Conservation (phyloP, 2,113 vertebrate genomes). For the Acinonyx jubatus region DNA sequence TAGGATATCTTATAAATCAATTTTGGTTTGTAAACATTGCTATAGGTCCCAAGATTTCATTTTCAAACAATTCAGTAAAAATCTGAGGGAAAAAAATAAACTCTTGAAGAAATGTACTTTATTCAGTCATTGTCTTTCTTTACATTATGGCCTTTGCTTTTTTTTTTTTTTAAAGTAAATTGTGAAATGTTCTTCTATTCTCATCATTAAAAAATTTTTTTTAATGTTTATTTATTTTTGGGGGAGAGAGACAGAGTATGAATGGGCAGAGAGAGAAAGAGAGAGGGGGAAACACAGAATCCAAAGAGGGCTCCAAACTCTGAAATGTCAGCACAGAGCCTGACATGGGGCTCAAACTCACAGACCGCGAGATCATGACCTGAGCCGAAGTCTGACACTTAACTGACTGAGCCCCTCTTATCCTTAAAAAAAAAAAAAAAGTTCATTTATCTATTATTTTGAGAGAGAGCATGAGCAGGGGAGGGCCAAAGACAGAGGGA, state of each 20-base stretch:
- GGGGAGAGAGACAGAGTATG: too few species aligned
- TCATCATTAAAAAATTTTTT: too few species aligned
- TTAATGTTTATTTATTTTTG: too few species aligned
- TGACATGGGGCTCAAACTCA: not conserved
- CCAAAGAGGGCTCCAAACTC: too few species aligned
- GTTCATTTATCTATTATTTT: too few species aligned
- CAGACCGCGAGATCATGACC: not conserved
- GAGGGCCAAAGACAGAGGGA: too few species aligned
- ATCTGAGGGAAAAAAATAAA: not conserved
- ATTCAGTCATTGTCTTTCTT: not conserved
- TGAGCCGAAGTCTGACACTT: not conserved
- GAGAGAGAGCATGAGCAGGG: too few species aligned
- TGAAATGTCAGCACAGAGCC: not conserved
- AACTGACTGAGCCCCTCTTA: not conserved
- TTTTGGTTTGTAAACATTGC: not conserved
- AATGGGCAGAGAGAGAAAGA: too few species aligned
- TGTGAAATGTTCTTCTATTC: not conserved
- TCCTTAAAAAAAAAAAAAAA: too few species aligned
- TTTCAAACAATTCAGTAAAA: constrained; percentile 33
- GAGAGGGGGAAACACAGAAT: too few species aligned
- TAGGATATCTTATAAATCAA: not conserved
- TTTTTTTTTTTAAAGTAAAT: not conserved
- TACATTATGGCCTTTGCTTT: not conserved
- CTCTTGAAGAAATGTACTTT: constrained; percentile 22
- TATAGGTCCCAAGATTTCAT: not conserved